Evolutionary conservation across 2,888 invertebrate genomes (phyloP), one percentile per base, ranked within the genome.

Genomic region (Clepsis dumicolana): DNA sequence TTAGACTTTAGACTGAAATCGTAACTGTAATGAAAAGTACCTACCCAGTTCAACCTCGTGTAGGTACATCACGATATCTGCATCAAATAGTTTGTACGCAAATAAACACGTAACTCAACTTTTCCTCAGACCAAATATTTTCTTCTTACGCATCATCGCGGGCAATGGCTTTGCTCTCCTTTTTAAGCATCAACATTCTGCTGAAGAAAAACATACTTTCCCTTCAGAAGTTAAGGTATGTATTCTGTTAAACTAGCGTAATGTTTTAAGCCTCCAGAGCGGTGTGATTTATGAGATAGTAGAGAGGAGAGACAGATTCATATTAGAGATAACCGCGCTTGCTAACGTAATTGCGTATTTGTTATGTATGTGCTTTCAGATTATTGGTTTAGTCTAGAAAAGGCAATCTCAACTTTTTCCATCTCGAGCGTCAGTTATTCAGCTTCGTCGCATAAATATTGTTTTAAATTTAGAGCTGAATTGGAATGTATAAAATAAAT

Each of bases 231-330:
- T 4, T 48, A 56, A 50, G 62, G 56, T 27, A 5, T 10, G 38
- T 50, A 21, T 29, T 67, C 16, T 44, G 24, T 62, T 62, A 7
- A 1, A 21, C 12, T 14, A 14, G n/a, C 21, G n/a, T 62, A 61
- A 67, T 62, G 56, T 67, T 67, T 67, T 62, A 62, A 62, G 66
- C 66, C 54, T 38, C 61, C 53, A 44, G 53, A 29, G n/a, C 25
- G 21, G 59, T 24, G 54, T 67, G 66, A 67, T 67, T 67, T 67
- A 67, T 67, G 66, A 67, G 66, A 62, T 62, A 61, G 56, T 62
- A 56, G 62, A 54, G 54, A 56, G 44, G 61, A 62, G 62, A 62
- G 66, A 67, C 62, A 62, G 66, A 62, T 62, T 66, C 56, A 48
- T 66, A 66, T 66, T 62, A 61, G 66, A 66, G 66, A 66, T 66